These are phyloP conservation scores for Colistium nudipinnis DNA, from an alignment of 2,113 vertebrate species.

Conservation along the genomic window DNA sequence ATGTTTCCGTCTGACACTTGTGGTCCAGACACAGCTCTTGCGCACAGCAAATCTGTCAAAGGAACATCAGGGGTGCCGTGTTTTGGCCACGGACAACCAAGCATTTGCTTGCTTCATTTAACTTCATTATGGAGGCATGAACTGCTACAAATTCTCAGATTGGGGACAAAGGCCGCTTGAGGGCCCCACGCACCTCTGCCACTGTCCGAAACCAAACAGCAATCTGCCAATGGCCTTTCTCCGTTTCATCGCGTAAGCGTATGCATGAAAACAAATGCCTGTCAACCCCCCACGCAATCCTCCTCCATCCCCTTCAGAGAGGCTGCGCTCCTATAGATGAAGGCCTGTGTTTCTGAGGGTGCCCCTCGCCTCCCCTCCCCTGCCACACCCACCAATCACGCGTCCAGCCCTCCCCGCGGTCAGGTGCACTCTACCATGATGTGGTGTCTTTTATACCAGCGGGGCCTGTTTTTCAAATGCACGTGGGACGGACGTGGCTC, in stretches of 20 bases:
- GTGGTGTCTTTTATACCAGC: constrained; percentile 63
- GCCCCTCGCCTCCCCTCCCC: constrained; percentile 21
- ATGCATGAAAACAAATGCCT: constrained; percentile 76
- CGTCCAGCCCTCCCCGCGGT: constrained; percentile 58
- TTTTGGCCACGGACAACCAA: constrained; percentile 66
- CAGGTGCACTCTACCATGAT: constrained; percentile 78
- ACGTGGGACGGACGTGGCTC: constrained; percentile 24
- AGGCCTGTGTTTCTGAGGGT: constrained; percentile 45
- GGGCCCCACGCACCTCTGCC: constrained; percentile 53
- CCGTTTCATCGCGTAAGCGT: constrained; percentile 66
- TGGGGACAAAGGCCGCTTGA: constrained; percentile 76
- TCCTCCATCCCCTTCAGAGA: constrained; percentile 45
- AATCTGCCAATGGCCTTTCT: constrained; percentile 54
- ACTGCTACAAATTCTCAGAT: constrained; percentile 85
- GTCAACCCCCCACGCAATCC: constrained; percentile 23
- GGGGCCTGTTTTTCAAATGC: constrained; percentile 39
- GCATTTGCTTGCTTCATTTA: constrained; percentile 85
- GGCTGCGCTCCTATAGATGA: constrained; percentile 32
- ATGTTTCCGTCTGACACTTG: constrained; percentile 34
- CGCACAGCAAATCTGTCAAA: constrained; percentile 46
- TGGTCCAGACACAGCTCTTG: constrained; percentile 19
- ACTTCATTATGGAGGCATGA: constrained; percentile 85
- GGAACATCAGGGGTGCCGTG: constrained; percentile 69
- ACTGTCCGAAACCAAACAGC: constrained; percentile 56
- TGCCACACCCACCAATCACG: constrained; percentile 63